Evolutionary conservation across 2,888 invertebrate species (phyloP), one percentile per base, ranked within the genome.

Genomic region (Ganaspis brasiliensis): DNA sequence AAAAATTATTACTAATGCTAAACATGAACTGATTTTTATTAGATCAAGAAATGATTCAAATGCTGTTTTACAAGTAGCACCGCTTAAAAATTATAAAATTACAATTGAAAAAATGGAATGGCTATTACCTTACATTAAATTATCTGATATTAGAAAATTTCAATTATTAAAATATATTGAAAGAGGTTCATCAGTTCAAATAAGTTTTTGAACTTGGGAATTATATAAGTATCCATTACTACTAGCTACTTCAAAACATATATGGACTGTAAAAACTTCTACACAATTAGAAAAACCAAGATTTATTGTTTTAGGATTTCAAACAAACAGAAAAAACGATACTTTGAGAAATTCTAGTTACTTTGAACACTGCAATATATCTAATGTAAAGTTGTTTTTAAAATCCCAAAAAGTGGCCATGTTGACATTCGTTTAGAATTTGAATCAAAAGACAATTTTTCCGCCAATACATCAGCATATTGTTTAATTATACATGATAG

Each of bases 241-340:
- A 6, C 31, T 6, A 31, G 31, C 31, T 31, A 31, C 31, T 31
- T 6, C 2, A 31, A 31, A 31, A 6, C 31, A 31, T 4, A 31
- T 31, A 89, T 88, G 76, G 85, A 87, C 77, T 79, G 85, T 83
- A 37, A 81, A 83, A 79, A 89, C 89, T 24, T 31, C 31, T 4
- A 4, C 31, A 31, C 31, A 31, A 31, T 31, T 31, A 31, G 31
- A 31, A 31, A 90, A 89, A 82, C 91, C 91, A 1, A 78, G 90
- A 72, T 92, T 82, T 80, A 78, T 91, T 24, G 88, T 92, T 55
- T 55, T 91, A 21, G 90, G 85, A 12, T 87, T 91, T 59, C 91
- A 92, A 86, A 91, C 89, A 16, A 81, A 86, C 72, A 81, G 86
- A 79, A 90, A 89, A 84, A 87, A 87, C 81, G 75, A 83, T 24